Evolutionary conservation across 1,140 invertebrate species (phyloP).

Genomic region (Leptopilina boulardi): DNA sequence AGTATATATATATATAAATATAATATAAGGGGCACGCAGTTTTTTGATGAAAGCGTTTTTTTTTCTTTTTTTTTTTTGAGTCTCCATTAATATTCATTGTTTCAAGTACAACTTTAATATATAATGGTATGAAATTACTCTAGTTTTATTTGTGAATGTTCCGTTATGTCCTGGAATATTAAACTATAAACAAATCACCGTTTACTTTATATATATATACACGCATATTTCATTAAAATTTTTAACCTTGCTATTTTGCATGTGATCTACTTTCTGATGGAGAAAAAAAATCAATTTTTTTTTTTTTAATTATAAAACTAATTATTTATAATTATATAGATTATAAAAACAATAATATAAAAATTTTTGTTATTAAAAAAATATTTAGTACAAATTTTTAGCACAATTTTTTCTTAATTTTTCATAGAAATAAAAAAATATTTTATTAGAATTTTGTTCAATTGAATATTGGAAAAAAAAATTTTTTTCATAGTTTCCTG

Average conservation of each 20-base stretch:
- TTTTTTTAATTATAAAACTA: too few relatives aligned
- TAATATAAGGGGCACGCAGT: background rate
- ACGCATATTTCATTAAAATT: background rate
- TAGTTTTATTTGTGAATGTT: slow-evolving; percentile 1
- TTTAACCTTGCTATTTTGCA: background rate
- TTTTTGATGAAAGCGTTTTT: slow-evolving; percentile 4
- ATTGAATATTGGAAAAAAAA: too few relatives aligned
- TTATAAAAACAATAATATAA: background rate
- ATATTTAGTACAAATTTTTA: too few relatives aligned
- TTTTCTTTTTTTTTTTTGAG: background rate
- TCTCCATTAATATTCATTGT: slow-evolving; percentile 8
- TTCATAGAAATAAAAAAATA: too few relatives aligned
- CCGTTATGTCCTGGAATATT: slow-evolving; percentile 5
- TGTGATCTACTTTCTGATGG: background rate
- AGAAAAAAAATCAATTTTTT: too few relatives aligned
- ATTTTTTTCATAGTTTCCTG: background rate
- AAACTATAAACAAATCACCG: slow-evolving; percentile 7
- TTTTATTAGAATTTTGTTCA: too few relatives aligned
- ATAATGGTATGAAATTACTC: slow-evolving; percentile 14
- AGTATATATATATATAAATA: too few relatives aligned
- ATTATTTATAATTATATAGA: too few relatives aligned
- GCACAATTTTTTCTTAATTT: too few relatives aligned
- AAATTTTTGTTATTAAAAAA: too few relatives aligned
- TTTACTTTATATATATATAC: background rate
- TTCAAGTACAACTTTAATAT: background rate